phyloP scores from a whole-genome alignment of 2,113 vertebrate genomes.

The Tretioscincus oriximinensis region DNA sequence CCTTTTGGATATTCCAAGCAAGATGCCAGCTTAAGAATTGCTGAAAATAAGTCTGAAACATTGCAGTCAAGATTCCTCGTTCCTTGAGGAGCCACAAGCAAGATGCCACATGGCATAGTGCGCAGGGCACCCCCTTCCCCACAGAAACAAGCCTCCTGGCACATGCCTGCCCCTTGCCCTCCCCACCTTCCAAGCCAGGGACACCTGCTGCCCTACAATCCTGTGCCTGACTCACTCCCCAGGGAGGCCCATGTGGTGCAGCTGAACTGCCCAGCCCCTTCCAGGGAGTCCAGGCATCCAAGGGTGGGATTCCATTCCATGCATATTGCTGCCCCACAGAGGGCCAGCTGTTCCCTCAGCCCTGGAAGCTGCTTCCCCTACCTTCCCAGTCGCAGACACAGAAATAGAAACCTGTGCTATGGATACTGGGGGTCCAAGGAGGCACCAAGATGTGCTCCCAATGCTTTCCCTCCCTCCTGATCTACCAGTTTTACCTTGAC shows the following conservation, averaged over 20 bases:
- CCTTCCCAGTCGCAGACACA: not conserved
- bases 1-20: not conserved
- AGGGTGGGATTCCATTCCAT: not conserved
- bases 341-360: not conserved
- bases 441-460: not conserved
- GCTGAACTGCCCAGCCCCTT: not conserved
- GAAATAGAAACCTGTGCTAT: not conserved
- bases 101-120: no score
- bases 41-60: no score
- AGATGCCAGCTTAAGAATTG: no score
- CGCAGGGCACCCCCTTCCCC: no score
- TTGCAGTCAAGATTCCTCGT: no score
- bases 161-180: not conserved
- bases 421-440: not conserved
- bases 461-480: not conserved
- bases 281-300: not conserved
- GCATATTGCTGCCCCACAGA: not conserved
- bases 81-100: no score
- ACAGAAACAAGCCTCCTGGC: not conserved
- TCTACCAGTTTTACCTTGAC: not conserved
- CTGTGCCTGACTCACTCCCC: not conserved
- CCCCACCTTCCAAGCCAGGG: not conserved
- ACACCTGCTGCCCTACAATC: not conserved
- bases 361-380: not conserved
- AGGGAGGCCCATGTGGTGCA: not conserved